Base-by-base conservation (phyloP, 2,888 invertebrate genomes). In the Andricus curvator region DNA sequence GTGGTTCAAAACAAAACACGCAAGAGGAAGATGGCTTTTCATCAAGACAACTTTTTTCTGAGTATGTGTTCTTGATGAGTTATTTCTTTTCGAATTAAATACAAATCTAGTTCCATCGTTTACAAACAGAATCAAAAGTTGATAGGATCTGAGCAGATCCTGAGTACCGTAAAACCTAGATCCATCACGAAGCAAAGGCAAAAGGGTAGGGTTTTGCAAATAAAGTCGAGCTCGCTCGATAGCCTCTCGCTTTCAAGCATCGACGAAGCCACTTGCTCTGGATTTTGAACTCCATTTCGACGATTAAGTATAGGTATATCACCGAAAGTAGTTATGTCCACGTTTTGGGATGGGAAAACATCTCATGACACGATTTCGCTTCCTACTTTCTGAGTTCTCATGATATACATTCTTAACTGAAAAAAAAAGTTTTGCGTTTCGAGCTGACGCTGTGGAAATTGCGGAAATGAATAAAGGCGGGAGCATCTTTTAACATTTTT, bases 221-320 rank as follows among this genome's bases (percentile, higher is more conserved):
- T 78, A 83, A 80, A 82, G 80, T 80, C 78, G 79, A 79, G 77
- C 29, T 81, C 68, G 77, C 66, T 81, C 82, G 82, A 82, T 83
- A 79, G 80, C 66, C 83, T 68, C 82, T 80, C 83, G 60, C 82
- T 78, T 82, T 82, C 81, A 66, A 77, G 80, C 78, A 81, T 79
- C 74, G 67, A 65, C 79, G 68, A 81, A 79, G 56, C 41, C 29
- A 66, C 65, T 66, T 70, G 48, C 70, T 60, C 64, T 76, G 67
- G 51, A 67, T 78, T 78, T 33, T 67, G 48, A 67, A 67, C 78
- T 67, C 67, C 78, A 48, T 67, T 78, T 60, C 67, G 6, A 67
- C 37, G 70, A 56, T 74, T 13, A 74, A 56, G 70, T 56, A 74
- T 74, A 37, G 6, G 37, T 37, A 74, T 33, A 74, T 56, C 33